Evolutionary conservation across 2,888 invertebrate genomes (phyloP), one percentile per base, ranked within the genome.

Genomic region (Erebia palarica): DNA sequence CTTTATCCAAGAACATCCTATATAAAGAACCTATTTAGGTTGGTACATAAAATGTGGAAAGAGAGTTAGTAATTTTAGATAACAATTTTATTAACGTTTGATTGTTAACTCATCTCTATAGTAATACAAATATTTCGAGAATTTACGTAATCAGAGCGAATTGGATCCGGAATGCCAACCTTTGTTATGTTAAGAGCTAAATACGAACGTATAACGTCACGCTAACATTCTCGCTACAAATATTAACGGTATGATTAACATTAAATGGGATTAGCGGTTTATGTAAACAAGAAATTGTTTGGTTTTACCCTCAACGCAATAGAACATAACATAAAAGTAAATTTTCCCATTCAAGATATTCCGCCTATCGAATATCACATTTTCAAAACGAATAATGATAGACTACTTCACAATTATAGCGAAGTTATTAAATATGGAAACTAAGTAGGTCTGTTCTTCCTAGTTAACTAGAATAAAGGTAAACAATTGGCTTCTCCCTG

Each of bases 351-450:
- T 3, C 18, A 27, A 42, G 27, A 59, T n/a, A 59, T 42, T 59
- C 10, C 16, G 64, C 73, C 78, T 77, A 77, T 80, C 79, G 76
- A 78, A 79, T 80, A 81, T 79, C 74, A 75, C 78, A 73, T 78
- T 74, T 74, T n/a, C n/a, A 72, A 27, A 83, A 81, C 81, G 83
- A 86, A 83, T 84, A 86, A 83, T 78, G n/a, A n/a, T n/a, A n/a
- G n/a, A n/a, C n/a, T n/a, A n/a, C 81, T 76, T 80, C 80, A 78
- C 82, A 84, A 86, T 86, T 86, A 86, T 81, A 61, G 79, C 78
- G 80, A 77, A 78, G 80, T 84, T 88, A 86, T 87, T 88, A 87
- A 87, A n/a, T 87, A 87, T 86, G 59, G 13, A n/a, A 59, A 59
- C 59, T 59, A 42, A 13, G 36, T 36, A 36, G 36, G 7, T 7